Conservation (phyloP, 2,797 vertebrate species). For the Danio kyathit region DNA sequence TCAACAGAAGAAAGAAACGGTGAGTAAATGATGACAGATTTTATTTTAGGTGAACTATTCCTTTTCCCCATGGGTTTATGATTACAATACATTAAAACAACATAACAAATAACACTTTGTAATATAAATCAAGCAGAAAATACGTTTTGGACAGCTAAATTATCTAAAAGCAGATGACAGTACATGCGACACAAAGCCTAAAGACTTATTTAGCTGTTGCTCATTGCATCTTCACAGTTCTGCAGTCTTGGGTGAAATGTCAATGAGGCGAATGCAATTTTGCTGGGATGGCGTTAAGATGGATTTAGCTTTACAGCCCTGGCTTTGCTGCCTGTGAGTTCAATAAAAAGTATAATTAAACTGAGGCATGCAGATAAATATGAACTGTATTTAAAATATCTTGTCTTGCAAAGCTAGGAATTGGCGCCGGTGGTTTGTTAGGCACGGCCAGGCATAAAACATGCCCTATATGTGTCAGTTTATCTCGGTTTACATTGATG, state of each 20-base stretch:
- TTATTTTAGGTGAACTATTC: too few relatives aligned
- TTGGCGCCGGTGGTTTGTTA: slow-evolving; percentile 25
- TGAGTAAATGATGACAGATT: too few relatives aligned
- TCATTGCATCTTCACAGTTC: slow-evolving; percentile 13
- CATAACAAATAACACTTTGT: too few relatives aligned
- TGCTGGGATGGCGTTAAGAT: slow-evolving; percentile 26
- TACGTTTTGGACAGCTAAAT: neutral
- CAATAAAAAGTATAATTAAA: slow-evolving; percentile 60
- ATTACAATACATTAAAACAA: too few relatives aligned
- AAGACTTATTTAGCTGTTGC: neutral
- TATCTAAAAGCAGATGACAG: neutral
- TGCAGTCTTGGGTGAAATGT: slow-evolving; percentile 26
- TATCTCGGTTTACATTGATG: slow-evolving; percentile 1
- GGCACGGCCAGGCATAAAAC: slow-evolving; percentile 1
- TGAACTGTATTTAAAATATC: slow-evolving; percentile 41
- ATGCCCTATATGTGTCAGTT: neutral
- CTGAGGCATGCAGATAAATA: slow-evolving; percentile 39
- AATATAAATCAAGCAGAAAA: too few relatives aligned
- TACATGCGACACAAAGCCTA: neutral
- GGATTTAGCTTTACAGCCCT: slow-evolving; percentile 51
- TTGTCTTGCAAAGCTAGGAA: slow-evolving; percentile 26
- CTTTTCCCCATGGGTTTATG: too few relatives aligned
- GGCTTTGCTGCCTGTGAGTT: slow-evolving; percentile 34
- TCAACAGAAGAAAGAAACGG: too few relatives aligned
- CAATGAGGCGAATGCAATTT: slow-evolving; percentile 29